Base-by-base conservation (phyloP, 2,797 vertebrate genomes). In the Thripadectes ignobilis region DNA sequence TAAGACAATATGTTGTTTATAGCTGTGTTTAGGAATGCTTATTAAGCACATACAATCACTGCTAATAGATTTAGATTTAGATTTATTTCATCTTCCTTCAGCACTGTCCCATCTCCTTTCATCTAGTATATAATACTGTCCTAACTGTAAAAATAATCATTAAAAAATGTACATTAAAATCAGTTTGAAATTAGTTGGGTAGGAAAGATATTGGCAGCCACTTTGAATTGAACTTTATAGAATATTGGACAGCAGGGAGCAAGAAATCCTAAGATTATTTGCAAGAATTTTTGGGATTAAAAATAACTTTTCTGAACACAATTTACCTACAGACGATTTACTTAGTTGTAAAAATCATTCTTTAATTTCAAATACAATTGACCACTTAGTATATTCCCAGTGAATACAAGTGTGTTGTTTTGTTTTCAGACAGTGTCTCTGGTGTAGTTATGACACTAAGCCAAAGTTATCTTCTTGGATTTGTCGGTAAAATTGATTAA, bases 401-500 rank as follows among this genome's bases (percentile, higher is more conserved):
- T 43, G 27, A 80, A 58, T 49, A 51, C 8, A 83, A 46, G 10
- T 36, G 10, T 6, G 12, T 59, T 51, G 5, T 26, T 89, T 83
- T 49, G 2, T 51, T 74, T 85, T 66, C 15, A 30, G 38, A 61
- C 52, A 63, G 27, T 46, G 21, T 51, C 5, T 45, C 12, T 51
- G 21, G 7, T 75, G 65, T 69, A 77, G 19, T 32, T 88, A 15
- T 62, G 79, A 24, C 29, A 57, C 6, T 34, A 76, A 41, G 24
- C 55, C 39, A n/a, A 63, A 22, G 4, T 49, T 87, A 34, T 80
- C 36, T 57, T 58, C 21, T 72, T 0, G 0, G 2, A 26, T 80
- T 59, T 75, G 2, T 41, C 77, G 9, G 20, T 73, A 49, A 94
- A 85, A 80, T 45, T 45, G n/a, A n/a, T 58, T 8, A 79, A 78